Evolutionary conservation across 1,140 invertebrate species (phyloP).

Genomic region (Belonocnema kinseyi): DNA sequence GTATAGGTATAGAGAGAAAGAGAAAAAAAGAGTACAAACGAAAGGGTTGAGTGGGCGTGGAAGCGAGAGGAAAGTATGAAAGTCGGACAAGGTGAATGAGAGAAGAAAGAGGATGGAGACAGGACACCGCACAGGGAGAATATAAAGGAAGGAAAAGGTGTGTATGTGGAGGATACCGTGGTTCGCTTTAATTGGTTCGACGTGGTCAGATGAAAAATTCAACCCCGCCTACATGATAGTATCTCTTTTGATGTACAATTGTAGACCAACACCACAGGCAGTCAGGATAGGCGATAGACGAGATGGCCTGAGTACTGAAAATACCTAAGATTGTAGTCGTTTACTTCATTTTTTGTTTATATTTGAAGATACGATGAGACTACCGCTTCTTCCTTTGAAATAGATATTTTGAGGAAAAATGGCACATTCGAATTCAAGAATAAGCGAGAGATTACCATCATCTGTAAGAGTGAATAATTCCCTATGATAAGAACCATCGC

Average conservation of each 20-base stretch:
- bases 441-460: too few relatives aligned
- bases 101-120: slow-evolving; percentile 51
- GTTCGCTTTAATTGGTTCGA: slow-evolving; percentile 74
- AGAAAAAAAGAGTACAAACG: slow-evolving; percentile 34
- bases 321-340: not conserved
- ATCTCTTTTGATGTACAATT: slow-evolving; percentile 36
- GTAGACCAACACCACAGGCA: not conserved
- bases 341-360: not conserved
- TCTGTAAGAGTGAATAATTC: too few relatives aligned
- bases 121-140: slow-evolving; percentile 59
- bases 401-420: too few relatives aligned
- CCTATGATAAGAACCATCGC: too few relatives aligned
- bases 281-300: not conserved
- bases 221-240: slow-evolving; percentile 56
- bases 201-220: slow-evolving; percentile 75
- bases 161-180: slow-evolving; percentile 64
- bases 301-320: not conserved
- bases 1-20: slow-evolving; percentile 41
- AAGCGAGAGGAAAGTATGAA: slow-evolving; percentile 39
- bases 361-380: too few relatives aligned
- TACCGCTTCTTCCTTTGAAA: too few relatives aligned
- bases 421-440: too few relatives aligned
- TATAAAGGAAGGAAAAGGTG: slow-evolving; percentile 64
- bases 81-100: slow-evolving; percentile 17
- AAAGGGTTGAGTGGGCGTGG: slow-evolving; percentile 44